These are phyloP conservation scores for Hippocampus zosterae DNA, from an alignment of 2,113 vertebrate species.

Conservation along the genomic window DNA sequence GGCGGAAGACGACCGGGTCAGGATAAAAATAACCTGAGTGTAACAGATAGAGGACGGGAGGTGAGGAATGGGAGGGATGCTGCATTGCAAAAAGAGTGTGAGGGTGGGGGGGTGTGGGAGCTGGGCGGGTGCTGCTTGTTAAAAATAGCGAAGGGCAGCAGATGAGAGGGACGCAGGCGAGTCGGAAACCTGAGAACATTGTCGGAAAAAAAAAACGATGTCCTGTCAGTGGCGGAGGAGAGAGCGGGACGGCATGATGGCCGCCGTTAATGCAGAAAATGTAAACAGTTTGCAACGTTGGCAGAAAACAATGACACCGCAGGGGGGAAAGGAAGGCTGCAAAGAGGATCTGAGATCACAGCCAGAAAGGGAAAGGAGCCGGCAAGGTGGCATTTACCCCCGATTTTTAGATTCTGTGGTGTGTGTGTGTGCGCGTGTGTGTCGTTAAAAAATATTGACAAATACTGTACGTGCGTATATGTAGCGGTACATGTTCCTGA, in stretches of 20 bases:
- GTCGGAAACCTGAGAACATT: conserved; percentile 35
- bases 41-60: conserved; percentile 57
- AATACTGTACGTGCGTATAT: too few relatives aligned
- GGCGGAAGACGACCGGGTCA: conserved; percentile 25
- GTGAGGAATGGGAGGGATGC: conserved; percentile 35
- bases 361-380: neutral
- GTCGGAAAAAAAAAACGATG: conserved; percentile 32
- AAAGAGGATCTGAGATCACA: neutral
- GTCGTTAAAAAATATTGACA: too few relatives aligned
- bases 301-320: conserved; percentile 72
- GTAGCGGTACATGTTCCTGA: neutral
- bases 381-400: neutral
- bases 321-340: conserved; percentile 56
- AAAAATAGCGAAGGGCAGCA: conserved; percentile 63
- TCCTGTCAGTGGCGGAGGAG: neutral
- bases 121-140: conserved; percentile 31
- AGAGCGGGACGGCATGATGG: conserved; percentile 55
- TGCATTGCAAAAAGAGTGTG: conserved; percentile 36
- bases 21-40: conserved; percentile 58
- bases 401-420: too few relatives aligned
- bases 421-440: too few relatives aligned
- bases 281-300: conserved; percentile 71
- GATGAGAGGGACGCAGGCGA: conserved; percentile 46
- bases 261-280: conserved; percentile 71
- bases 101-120: too few relatives aligned